Evolutionary conservation across 2,888 invertebrate species (phyloP).

Genomic region (Micropterix aruncella): DNA sequence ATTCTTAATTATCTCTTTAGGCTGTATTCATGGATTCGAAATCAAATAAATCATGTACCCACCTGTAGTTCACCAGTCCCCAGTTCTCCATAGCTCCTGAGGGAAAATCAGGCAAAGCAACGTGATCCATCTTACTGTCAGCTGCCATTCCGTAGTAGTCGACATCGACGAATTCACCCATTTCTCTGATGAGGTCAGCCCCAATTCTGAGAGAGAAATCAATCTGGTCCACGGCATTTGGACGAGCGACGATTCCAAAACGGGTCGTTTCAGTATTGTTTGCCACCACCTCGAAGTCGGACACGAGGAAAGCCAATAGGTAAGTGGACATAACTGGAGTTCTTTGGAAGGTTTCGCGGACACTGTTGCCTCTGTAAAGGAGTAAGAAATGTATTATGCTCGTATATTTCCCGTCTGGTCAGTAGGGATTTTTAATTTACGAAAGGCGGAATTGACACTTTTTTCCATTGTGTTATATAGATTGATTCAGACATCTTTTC

Average conservation of each 20-base stretch:
- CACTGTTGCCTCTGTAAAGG: not conserved
- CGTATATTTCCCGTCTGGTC: too few species aligned
- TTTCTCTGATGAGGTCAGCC: slow-evolving; percentile 24
- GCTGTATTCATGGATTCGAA: too few species aligned
- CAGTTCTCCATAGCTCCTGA: slow-evolving; percentile 79
- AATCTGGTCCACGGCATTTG: slow-evolving; percentile 27
- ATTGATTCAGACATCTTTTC: too few species aligned
- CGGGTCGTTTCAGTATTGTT: not conserved
- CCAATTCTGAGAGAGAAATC: slow-evolving; percentile 29
- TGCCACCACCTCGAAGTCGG: not conserved
- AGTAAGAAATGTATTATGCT: too few species aligned
- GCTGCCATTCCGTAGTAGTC: slow-evolving; percentile 31
- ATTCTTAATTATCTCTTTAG: too few species aligned
- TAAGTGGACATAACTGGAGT: not conserved
- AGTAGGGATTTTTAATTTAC: not conserved
- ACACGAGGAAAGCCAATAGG: not conserved
- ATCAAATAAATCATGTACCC: too few species aligned
- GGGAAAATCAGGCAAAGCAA: slow-evolving; percentile 63
- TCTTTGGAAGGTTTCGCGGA: not conserved
- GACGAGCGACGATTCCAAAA: slow-evolving; percentile 26
- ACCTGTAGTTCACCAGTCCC: slow-evolving; percentile 68
- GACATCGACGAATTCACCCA: slow-evolving; percentile 42
- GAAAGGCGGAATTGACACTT: not conserved
- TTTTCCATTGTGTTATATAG: too few species aligned
- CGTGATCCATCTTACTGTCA: slow-evolving; percentile 47